phyloP scores from a whole-genome alignment of 2,888 invertebrate genomes.

The Cephus runcator region DNA sequence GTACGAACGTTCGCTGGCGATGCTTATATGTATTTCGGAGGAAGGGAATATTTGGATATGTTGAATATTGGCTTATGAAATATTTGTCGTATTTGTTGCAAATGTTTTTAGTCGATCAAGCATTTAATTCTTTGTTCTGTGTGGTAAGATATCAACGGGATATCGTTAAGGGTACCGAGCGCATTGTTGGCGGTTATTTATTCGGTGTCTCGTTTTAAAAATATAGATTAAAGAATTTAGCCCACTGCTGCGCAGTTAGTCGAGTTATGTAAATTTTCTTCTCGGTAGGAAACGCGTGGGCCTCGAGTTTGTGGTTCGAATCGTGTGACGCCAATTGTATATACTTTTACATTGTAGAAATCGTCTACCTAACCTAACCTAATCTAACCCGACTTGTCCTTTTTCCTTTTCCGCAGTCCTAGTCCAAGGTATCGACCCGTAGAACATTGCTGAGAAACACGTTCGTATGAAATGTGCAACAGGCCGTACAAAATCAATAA shows the following conservation, averaged over 20 bases:
- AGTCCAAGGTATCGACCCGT: not conserved
- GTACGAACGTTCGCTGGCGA: not conserved
- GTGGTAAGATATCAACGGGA: too few relatives aligned
- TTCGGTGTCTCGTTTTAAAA: not conserved
- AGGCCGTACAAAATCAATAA: not conserved
- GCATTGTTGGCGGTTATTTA: not conserved
- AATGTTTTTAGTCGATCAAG: too few relatives aligned
- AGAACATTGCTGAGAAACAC: not conserved
- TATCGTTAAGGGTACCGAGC: not conserved
- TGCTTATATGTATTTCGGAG: too few relatives aligned
- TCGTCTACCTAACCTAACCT: not conserved
- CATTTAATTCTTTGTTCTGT: too few relatives aligned
- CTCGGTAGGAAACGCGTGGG: not conserved
- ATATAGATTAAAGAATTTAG: not conserved
- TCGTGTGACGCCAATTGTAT: not conserved
- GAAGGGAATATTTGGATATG: too few relatives aligned
- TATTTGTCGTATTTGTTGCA: too few relatives aligned
- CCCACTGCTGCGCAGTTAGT: not conserved
- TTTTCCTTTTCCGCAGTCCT: not conserved
- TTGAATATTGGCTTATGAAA: too few relatives aligned
- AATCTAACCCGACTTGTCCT: not conserved
- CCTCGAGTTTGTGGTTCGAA: not conserved
- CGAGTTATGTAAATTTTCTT: not conserved
- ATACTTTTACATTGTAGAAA: not conserved
- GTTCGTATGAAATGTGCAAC: not conserved